Conservation (phyloP, 2,113 vertebrate species). For the Rhipidura dahli region DNA sequence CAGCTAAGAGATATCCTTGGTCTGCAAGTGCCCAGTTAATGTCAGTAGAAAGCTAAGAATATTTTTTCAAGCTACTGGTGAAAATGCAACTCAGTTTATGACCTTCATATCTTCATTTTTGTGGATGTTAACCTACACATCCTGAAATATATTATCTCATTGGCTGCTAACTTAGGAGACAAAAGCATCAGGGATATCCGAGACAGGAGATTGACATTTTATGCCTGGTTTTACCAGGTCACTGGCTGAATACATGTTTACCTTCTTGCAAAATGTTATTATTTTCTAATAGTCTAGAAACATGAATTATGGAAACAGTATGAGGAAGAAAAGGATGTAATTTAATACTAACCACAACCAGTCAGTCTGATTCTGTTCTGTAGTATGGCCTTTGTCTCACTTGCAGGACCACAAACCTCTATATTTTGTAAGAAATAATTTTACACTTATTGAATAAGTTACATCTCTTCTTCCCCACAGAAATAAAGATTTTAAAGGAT, state of each 20-base stretch:
- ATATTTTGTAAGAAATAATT: neutral
- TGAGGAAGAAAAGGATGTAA: rapidly evolving
- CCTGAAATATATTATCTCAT: neutral
- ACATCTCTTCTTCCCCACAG: neutral
- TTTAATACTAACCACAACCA: neutral
- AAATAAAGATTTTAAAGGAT: neutral
- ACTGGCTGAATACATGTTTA: neutral
- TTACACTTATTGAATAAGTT: neutral
- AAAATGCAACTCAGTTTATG: neutral
- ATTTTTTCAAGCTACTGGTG: neutral
- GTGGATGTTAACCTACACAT: neutral
- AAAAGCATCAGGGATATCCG: neutral
- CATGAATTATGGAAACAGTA: neutral
- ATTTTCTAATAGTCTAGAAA: neutral
- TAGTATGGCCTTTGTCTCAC: neutral
- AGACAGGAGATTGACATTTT: neutral
- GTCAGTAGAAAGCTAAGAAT: neutral
- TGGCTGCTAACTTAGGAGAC: neutral
- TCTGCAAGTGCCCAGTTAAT: neutral
- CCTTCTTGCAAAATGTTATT: neutral
- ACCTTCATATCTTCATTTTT: neutral
- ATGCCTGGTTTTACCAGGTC: neutral
- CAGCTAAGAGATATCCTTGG: neutral
- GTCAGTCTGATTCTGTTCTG: neutral
- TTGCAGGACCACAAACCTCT: neutral